Percentiles rank a stretch among this genome's conserved stretches.
phyloP scores from a whole-genome alignment of 2,797 vertebrate genomes.

The Spinus olivaceus region DNA sequence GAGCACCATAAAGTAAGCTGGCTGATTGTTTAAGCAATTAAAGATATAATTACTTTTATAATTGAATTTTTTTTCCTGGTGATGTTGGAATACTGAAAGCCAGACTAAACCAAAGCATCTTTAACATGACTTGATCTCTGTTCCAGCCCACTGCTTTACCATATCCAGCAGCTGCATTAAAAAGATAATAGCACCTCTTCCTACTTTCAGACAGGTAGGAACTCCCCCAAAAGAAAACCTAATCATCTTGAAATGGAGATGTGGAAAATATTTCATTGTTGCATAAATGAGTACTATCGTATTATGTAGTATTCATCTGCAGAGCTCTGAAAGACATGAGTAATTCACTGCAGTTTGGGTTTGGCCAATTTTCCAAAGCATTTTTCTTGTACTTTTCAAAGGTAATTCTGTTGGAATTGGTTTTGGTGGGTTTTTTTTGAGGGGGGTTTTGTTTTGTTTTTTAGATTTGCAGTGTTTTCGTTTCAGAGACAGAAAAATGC shows the following conservation, averaged over 20 bases:
- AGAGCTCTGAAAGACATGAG: background rate
- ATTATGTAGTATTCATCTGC: background rate
- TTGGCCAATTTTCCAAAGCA: background rate
- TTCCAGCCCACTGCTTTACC: constrained; percentile 45
- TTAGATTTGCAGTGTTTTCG: background rate
- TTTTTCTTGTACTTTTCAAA: background rate
- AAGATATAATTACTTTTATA: constrained; percentile 73
- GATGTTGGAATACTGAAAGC: constrained; percentile 36
- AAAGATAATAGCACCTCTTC: constrained; percentile 43
- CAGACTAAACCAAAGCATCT: constrained; percentile 52
- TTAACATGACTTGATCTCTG: constrained; percentile 47
- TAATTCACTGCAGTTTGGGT: background rate
- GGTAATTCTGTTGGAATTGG: background rate
- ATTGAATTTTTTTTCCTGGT: constrained; percentile 67
- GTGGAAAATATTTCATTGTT: background rate
- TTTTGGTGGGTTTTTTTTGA: background rate
- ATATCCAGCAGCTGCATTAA: background rate
- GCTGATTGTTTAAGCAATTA: constrained; percentile 74
- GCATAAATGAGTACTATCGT: background rate
- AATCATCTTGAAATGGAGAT: background rate
- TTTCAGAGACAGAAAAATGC: background rate
- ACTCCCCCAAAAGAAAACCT: constrained; percentile 2
- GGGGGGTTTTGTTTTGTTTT: background rate
- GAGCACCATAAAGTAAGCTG: constrained; percentile 16
- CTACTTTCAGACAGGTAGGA: background rate